Base-by-base conservation (phyloP, 2,888 invertebrate genomes). In the Coecobrya sp. region DNA sequence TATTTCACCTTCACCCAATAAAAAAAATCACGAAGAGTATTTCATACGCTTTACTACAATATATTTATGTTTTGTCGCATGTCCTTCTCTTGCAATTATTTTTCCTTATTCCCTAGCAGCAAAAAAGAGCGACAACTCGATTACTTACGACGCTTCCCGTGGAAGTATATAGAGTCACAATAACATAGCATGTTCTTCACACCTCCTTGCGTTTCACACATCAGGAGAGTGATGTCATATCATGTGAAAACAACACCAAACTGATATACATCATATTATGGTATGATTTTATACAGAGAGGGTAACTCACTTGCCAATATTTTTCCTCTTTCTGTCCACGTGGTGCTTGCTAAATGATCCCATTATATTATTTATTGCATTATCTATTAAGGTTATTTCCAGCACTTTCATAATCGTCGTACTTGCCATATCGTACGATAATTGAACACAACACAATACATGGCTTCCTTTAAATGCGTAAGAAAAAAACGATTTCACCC, bases 301-400 rank as follows among this genome's bases (percentile, higher is more conserved):
- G 10, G n/a, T n/a, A 49, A 13, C 49, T 13, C 11, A 49, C 1
- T 49, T 49, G 49, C 13, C 49, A 49, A 10, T n/a, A n/a, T n/a
- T 49, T 49, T 49, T 49, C 1, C 5, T 10, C 49, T 1, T 49
- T 49, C 49, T n/a, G 36, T 30, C 25, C 81, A 81, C 81, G 30
- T 81, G 52, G 81, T 52, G 19, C 13, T 55, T 16, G 0, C 1
- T n/a, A 30, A 52, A 81, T 52, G 81, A 81, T 81, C 55, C 81
- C 25, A 52, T 81, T 81, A 81, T 11, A 13, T 59, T 81, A 52
- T 81, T 59, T 81, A 52, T 81, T 52, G 55, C n/a, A 55, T 79
- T 79, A 81, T 27, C 16, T 81, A 81, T 11, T 36, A 70, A 65
- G 62, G 65, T 65, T 27, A 65, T 27, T 68, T 30, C 68, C 5